These are phyloP conservation scores for Cryptotermes secundus DNA, from an alignment of 1,140 invertebrate genomes.

Conservation along the genomic window DNA sequence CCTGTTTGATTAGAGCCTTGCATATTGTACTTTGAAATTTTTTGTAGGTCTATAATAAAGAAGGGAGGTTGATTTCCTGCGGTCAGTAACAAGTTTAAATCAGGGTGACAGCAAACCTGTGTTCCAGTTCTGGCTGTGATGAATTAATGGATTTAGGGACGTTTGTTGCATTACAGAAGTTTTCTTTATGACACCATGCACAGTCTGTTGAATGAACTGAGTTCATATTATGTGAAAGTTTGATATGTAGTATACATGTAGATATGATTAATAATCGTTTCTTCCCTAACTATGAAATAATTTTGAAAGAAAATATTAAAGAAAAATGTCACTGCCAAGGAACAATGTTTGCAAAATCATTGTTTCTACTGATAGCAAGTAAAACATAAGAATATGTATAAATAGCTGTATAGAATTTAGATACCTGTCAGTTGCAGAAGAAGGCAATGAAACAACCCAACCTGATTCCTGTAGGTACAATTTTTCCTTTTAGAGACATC, in stretches of 20 bases:
- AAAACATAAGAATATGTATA: background rate
- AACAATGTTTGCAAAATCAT: background rate
- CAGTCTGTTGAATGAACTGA: constrained; percentile 6
- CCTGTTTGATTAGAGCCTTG: background rate
- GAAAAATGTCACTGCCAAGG: background rate
- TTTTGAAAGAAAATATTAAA: constrained; percentile 18
- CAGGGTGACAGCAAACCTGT: constrained; percentile 6
- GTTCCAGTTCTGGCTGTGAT: constrained; percentile 18
- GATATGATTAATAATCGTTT: constrained; percentile 1
- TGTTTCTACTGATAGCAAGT: constrained; percentile 12
- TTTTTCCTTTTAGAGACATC: background rate
- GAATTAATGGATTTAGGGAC: background rate
- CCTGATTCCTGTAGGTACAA: background rate
- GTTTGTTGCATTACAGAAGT: background rate
- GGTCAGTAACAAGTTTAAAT: background rate
- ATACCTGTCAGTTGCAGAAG: background rate
- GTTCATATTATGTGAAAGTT: constrained; percentile 18
- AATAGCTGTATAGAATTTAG: constrained; percentile 7
- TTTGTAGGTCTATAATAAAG: background rate
- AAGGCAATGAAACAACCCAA: background rate
- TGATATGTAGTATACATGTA: background rate
- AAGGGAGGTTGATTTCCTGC: background rate
- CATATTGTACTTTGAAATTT: background rate
- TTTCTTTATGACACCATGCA: constrained; percentile 15
- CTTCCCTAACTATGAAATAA: background rate